Base-by-base conservation (phyloP, 2,797 vertebrate genomes). In the Sciurus carolinensis region DNA sequence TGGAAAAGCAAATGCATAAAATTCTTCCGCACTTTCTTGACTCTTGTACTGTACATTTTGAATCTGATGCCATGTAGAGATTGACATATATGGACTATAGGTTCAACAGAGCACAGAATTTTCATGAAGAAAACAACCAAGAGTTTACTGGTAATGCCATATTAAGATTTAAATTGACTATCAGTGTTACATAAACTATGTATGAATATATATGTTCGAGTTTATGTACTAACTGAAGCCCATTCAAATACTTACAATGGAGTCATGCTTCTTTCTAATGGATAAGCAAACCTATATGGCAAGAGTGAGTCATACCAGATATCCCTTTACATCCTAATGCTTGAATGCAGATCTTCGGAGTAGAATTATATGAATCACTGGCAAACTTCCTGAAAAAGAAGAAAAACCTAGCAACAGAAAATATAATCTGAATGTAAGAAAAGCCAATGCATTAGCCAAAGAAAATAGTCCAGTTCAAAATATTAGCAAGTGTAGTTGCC, bases 301-400 rank as follows among this genome's bases (percentile, higher is more conserved):
- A 62, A 92, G 44, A 8, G 36, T 82, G 82, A 73, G 17, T 77
- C 26, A 52, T 30, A 64, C 28, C 57, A 85, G 22, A 28, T 47
- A 5, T 85, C n/a, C 15, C 64, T 11, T 42, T n/a, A 52, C 2
- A 79, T 85, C 47, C 66, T 57, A 54, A 82, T 79, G 33, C 69
- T 88, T 73, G 77, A 82, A 64, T 89, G 39, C 42, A 87, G 62
- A 36, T 79, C 42, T 92, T 50, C 28, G 17, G 36, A 84, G 81
- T 73, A 62, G 52, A 87, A 96, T 80, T 52, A 14, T 50, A 71
- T 44, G 24, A 77, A 69, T 71, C 54, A 44, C n/a, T 69, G 50
- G 50, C 28, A 92, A 71, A 28, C 26, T 88, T 80, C 89, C 77
- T 67, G 36, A 91, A 80, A 91, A 75, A 76, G 67, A 91, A 89